Percentiles rank a stretch among this genome's conserved stretches.
These are phyloP conservation scores for Cottus gobio DNA, from an alignment of 2,113 vertebrate genomes.

Conservation along the genomic window DNA sequence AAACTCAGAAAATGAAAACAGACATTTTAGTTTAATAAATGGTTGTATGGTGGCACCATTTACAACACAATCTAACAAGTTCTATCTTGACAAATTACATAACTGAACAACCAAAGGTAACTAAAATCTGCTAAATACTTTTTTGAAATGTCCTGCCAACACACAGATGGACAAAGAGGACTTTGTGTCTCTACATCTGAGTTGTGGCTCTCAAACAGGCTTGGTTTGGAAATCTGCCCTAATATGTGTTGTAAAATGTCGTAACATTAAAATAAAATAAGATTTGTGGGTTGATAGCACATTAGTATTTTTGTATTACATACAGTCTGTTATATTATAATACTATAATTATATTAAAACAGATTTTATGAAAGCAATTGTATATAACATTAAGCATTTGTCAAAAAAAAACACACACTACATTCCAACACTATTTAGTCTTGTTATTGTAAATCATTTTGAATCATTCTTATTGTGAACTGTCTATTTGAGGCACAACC, in stretches of 20 bases:
- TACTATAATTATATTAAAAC: background rate
- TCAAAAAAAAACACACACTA: no score
- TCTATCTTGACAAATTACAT: background rate
- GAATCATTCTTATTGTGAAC: background rate
- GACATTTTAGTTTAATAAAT: background rate
- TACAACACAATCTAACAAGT: background rate
- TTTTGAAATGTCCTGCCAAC: background rate
- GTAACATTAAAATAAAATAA: no score
- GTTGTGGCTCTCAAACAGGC: no score
- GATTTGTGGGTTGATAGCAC: no score
- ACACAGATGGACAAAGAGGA: background rate
- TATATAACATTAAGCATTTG: no score
- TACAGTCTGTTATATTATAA: background rate
- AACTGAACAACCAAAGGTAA: background rate
- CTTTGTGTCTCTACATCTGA: background rate
- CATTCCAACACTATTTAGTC: background rate
- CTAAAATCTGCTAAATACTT: background rate
- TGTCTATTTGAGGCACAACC: background rate
- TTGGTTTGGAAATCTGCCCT: no score
- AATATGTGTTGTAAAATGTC: no score
- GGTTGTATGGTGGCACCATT: background rate
- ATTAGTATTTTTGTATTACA: no score
- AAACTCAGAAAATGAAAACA: no score
- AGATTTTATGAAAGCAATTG: no score
- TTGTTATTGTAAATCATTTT: background rate